A percentile compares a stretch with the other conserved stretches of the same genome.
These are phyloP conservation scores for Oriolus oriolus DNA, from an alignment of 2,113 vertebrate genomes.

Conservation along the genomic window DNA sequence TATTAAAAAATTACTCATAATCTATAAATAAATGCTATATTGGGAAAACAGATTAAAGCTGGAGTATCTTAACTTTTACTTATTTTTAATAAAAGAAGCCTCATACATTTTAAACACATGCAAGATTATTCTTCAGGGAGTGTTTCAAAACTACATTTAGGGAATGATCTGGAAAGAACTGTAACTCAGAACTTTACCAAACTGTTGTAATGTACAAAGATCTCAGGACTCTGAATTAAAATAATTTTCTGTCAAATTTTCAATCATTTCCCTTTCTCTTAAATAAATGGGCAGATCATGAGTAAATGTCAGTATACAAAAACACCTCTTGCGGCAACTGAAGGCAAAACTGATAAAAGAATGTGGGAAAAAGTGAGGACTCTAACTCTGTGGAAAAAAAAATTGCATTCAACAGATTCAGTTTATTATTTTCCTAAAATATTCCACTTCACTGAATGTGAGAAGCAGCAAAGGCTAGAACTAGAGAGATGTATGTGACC, in stretches of 20 bases:
- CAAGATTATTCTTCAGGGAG: not conserved
- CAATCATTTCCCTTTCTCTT: not conserved
- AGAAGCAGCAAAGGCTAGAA: not conserved
- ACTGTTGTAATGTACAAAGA: not conserved
- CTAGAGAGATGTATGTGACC: not conserved
- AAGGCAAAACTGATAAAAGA: not conserved
- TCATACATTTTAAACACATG: slow-evolving; percentile 8
- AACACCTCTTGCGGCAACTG: rapidly evolving
- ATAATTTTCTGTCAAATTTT: not conserved
- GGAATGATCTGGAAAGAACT: not conserved
- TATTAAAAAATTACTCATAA: not conserved
- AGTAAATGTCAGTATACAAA: not conserved
- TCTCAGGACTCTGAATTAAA: not conserved
- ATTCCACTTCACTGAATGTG: not conserved
- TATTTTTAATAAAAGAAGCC: not conserved
- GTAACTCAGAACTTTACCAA: not conserved
- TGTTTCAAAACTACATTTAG: not conserved
- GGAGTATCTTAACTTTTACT: not conserved
- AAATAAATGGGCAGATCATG: not conserved
- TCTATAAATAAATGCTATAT: not conserved
- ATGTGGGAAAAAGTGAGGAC: not conserved
- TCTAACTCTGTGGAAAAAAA: not conserved
- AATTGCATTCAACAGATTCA: not conserved
- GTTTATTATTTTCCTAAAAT: not conserved
- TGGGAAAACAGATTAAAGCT: not conserved